phyloP scores from a whole-genome alignment of 1,140 invertebrate genomes.

The Oedothorax gibbosus region DNA sequence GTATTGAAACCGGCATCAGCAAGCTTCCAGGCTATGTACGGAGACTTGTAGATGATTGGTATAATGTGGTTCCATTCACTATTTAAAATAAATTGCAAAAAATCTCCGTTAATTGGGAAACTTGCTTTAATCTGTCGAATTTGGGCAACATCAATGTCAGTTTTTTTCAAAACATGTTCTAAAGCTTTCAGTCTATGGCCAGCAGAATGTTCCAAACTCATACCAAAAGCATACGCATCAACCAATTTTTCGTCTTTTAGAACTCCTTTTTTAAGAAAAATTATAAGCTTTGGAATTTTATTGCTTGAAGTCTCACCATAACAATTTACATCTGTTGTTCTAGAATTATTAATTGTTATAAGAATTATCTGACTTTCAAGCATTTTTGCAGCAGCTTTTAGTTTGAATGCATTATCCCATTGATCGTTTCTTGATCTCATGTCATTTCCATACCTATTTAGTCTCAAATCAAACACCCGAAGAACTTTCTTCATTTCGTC shows the following conservation, averaged over 20 bases:
- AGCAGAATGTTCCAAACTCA: neutral
- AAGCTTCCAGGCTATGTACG: conserved; percentile 20
- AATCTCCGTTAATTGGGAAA: neutral
- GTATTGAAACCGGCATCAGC: conserved; percentile 5
- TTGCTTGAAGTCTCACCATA: no score
- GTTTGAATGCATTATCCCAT: neutral
- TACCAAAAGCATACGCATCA: conserved; percentile 7
- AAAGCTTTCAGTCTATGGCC: neutral
- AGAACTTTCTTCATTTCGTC: neutral
- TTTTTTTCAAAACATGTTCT: neutral
- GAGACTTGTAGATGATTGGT: neutral
- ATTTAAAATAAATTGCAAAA: neutral
- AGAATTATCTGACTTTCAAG: neutral
- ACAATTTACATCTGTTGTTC: no score
- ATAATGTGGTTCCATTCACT: neutral
- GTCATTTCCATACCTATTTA: neutral
- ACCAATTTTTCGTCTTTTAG: neutral
- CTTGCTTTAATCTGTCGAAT: neutral
- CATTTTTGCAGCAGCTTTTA: neutral
- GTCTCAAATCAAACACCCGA: neutral
- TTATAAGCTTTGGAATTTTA: no score
- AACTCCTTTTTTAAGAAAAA: no score
- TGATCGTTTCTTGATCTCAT: neutral
- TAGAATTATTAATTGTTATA: no score
- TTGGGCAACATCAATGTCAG: neutral